A percentile compares a stretch with the other conserved stretches of the same genome.
Conservation (phyloP, 2,113 vertebrate genomes). For the Rhabdomys dilectus region DNA sequence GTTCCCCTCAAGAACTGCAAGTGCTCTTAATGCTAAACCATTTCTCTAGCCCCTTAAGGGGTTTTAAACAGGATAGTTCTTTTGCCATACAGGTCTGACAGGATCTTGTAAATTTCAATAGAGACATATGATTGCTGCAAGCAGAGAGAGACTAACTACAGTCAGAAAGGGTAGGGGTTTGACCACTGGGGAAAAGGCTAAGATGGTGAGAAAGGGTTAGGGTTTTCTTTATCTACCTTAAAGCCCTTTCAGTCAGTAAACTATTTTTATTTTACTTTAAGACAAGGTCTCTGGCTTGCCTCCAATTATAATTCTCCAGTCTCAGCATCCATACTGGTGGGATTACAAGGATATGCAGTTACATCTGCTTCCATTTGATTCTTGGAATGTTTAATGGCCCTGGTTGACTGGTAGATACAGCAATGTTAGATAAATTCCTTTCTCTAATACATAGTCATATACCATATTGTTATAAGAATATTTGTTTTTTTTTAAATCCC, state of each 20-base stretch:
- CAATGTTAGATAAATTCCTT: conserved; percentile 58
- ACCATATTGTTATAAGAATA: conserved; percentile 40
- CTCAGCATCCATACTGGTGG: neutral
- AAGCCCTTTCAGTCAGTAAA: conserved; percentile 46
- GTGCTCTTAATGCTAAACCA: neutral
- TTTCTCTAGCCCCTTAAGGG: neutral
- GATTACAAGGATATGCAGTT: neutral
- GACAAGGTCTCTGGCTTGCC: neutral
- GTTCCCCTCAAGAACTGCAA: neutral
- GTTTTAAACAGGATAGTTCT: conserved; percentile 47
- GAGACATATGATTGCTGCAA: conserved; percentile 32
- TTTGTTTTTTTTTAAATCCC: conserved; percentile 28
- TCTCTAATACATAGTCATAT: neutral
- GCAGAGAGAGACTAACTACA: neutral
- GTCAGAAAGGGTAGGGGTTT: conserved; percentile 9
- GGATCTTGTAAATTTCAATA: conserved; percentile 29
- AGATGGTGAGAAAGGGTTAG: conserved; percentile 41
- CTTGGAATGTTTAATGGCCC: neutral
- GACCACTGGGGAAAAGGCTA: conserved; percentile 8
- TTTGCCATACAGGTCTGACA: conserved; percentile 23
- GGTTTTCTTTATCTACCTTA: conserved; percentile 49
- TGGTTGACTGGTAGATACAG: neutral
- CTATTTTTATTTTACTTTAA: neutral
- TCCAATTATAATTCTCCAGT: neutral
- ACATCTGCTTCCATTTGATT: conserved; percentile 23